phyloP scores from a whole-genome alignment of 2,113 vertebrate species.

The Canis aureus region DNA sequence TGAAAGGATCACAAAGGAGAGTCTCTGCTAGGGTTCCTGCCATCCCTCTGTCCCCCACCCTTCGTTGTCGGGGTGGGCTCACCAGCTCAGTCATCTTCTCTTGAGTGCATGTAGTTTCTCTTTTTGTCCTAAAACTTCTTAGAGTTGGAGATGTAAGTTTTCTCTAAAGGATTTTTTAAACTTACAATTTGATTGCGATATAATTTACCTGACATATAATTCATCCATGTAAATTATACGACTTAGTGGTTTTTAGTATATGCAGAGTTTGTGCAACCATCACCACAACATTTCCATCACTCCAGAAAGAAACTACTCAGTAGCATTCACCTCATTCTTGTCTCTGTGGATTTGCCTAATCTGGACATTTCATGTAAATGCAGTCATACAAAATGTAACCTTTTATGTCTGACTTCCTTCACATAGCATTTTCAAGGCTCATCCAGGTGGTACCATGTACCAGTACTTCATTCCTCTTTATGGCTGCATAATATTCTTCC shows the following conservation, averaged over 20 bases:
- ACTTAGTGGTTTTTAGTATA: neutral
- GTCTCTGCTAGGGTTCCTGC: neutral
- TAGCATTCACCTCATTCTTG: too few relatives aligned
- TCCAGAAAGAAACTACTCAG: too few relatives aligned
- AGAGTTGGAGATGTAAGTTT: neutral
- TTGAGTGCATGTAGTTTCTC: neutral
- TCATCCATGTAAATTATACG: neutral
- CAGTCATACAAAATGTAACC: too few relatives aligned
- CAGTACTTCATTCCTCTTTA: too few relatives aligned
- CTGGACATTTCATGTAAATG: too few relatives aligned
- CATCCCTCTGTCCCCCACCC: neutral
- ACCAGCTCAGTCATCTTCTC: neutral
- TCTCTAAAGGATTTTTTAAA: neutral
- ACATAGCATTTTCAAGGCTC: too few relatives aligned
- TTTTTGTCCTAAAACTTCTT: slow-evolving; percentile 23
- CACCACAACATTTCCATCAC: too few relatives aligned
- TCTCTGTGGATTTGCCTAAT: too few relatives aligned
- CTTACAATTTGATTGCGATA: neutral
- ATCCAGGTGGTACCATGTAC: too few relatives aligned
- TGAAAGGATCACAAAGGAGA: neutral
- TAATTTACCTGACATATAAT: neutral
- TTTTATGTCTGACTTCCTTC: too few relatives aligned
- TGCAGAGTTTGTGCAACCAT: too few relatives aligned
- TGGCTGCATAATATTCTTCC: neutral
- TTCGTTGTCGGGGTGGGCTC: neutral